Conservation (phyloP, 1,140 invertebrate species). For the Uloborus diversus region DNA sequence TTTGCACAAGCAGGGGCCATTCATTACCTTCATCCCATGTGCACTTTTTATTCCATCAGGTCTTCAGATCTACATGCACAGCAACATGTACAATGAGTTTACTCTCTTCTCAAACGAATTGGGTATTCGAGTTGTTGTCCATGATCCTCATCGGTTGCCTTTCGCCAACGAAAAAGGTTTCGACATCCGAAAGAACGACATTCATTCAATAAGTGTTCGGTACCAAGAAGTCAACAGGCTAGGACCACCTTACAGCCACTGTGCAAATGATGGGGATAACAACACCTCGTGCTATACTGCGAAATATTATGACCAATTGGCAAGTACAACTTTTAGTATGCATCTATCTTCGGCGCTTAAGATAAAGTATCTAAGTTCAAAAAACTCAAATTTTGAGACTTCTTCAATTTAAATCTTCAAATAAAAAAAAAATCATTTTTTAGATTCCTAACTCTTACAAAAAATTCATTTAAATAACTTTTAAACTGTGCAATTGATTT, state of each 20-base stretch:
- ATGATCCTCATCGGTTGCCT: conserved; percentile 24
- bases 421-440: too few relatives aligned
- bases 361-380: too few relatives aligned
- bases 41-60: conserved; percentile 2
- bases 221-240: neutral
- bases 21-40: too few relatives aligned
- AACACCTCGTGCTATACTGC: neutral
- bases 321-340: neutral
- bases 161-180: conserved; percentile 33
- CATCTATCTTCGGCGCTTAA: neutral
- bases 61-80: conserved; percentile 20
- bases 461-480: too few relatives aligned
- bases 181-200: conserved; percentile 2
- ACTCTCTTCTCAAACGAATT: conserved; percentile 4
- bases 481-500: too few relatives aligned
- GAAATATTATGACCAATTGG: conserved; percentile 23
- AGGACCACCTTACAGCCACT: conserved; percentile 9
- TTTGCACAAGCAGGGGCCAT: neutral
- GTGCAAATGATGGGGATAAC: conserved; percentile 15
- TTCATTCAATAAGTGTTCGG: conserved; percentile 6
- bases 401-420: too few relatives aligned
- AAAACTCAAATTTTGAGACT: too few relatives aligned
- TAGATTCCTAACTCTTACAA: too few relatives aligned
- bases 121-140: conserved; percentile 22
- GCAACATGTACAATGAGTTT: neutral